Base-by-base conservation (phyloP, 92 coral and sea anemone genomes). In the Parazoanthus darwini region DNA sequence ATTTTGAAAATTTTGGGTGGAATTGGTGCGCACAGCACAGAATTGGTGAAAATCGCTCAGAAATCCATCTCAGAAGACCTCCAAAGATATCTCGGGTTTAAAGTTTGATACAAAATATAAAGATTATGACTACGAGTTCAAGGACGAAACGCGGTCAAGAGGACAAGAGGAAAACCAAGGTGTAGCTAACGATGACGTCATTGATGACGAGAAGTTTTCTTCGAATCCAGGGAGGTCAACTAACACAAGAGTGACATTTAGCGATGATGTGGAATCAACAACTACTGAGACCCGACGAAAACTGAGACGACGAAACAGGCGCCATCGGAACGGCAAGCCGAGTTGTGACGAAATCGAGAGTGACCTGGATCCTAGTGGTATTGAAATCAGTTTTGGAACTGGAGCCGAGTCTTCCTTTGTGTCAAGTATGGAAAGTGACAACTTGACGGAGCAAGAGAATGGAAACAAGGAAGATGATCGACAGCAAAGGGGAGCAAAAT, bases 281-380 rank as follows among this genome's bases (percentile, higher is more conserved):
- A 90, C 88, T 48, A 81, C 25, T 25, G 75, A 90, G 33, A 38
- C 85, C 8, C 78, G 85, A n/a, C n/a, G n/a, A n/a, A n/a, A n/a
- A n/a, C n/a, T n/a, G n/a, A n/a, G n/a, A n/a, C n/a, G n/a, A 74
- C 71, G 25, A 16, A 67, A 8, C n/a, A 65, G 78, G 5, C 48
- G 36, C 11, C 78, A 63, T 23, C 73, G 82, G 22, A 44, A 37
- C n/a, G 58, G 89, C 75, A 15, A 33, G 63, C 35, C 86, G 80
- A 68, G 86, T 79, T 71, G 89, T 83, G 37, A 78, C 15, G 59
- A 79, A 68, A 63, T 58, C 68, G 70, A 86, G 68, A 74, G 77
- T 38, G 92, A 33, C n/a, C 86, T 94, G 89, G 98, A 93, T 51
- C 81, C 90, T 35, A 89, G 90, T 82, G 98, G 91, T 56, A 88